Conservation (phyloP, 2,113 vertebrate genomes). For the Oreochromis aureus region DNA sequence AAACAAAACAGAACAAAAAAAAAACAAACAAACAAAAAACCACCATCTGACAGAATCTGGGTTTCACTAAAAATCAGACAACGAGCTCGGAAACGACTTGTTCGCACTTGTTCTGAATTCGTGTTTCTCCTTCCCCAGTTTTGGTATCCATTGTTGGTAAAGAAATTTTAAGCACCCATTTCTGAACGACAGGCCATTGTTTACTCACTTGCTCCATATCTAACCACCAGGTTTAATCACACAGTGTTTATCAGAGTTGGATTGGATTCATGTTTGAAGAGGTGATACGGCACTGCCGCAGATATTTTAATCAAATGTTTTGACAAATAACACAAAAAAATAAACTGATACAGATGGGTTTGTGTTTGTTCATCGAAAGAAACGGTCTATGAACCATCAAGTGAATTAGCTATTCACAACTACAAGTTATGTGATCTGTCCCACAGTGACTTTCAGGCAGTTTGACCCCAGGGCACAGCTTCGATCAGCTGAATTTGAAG, state of each 20-base stretch:
- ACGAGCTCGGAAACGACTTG: fast-evolving
- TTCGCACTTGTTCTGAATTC: neutral
- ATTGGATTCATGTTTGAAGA: slow-evolving; percentile 31
- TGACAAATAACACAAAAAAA: neutral
- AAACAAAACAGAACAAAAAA: fast-evolving
- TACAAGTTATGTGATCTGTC: neutral
- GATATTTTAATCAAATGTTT: slow-evolving; percentile 31
- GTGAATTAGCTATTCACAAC: neutral
- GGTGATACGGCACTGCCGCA: slow-evolving; percentile 27
- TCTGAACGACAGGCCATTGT: neutral
- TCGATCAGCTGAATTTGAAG: neutral
- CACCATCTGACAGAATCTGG: neutral
- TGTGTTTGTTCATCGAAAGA: neutral
- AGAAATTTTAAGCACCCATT: neutral
- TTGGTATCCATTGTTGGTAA: neutral
- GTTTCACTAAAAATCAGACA: neutral
- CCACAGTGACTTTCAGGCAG: neutral
- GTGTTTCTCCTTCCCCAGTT: neutral
- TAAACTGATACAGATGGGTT: neutral
- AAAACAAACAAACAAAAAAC: fast-evolving
- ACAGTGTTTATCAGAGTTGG: slow-evolving; percentile 22
- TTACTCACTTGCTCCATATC: slow-evolving; percentile 7
- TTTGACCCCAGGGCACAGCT: neutral
- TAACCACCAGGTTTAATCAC: neutral
- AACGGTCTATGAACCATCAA: neutral